Percentiles rank a stretch among this genome's conserved stretches.
Conservation (phyloP, 2,888 invertebrate species). For the Patella ulyssiponensis region DNA sequence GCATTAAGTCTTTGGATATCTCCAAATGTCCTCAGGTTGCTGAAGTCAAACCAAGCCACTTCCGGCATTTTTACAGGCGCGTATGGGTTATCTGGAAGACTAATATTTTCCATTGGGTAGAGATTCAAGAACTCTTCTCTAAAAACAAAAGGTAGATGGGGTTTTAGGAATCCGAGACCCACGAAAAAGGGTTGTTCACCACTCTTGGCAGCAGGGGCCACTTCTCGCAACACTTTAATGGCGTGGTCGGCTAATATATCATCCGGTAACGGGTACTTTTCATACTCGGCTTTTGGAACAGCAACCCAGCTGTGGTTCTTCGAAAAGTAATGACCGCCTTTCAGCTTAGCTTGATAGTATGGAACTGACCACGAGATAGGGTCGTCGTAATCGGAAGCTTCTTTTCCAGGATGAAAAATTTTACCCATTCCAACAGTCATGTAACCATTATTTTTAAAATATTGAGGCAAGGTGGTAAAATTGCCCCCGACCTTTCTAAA, state of each 20-base stretch:
- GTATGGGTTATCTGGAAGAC: slow-evolving; percentile 44
- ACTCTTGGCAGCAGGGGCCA: slow-evolving; percentile 47
- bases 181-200: slow-evolving; percentile 81
- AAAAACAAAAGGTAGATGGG: slow-evolving; percentile 80
- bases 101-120: slow-evolving; percentile 43
- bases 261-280: slow-evolving; percentile 82
- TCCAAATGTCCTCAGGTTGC: slow-evolving; percentile 40
- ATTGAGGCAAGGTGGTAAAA: slow-evolving; percentile 86
- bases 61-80: slow-evolving; percentile 48
- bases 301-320: slow-evolving; percentile 43
- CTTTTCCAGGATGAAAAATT: slow-evolving; percentile 82
- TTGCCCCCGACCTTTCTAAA: slow-evolving; percentile 84
- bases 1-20: slow-evolving; percentile 39
- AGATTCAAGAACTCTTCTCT: slow-evolving; percentile 82
- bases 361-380: slow-evolving; percentile 51
- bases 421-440: slow-evolving; percentile 84
- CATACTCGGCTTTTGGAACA: slow-evolving; percentile 34
- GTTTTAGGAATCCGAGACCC: slow-evolving; percentile 81
- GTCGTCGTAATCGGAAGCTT: slow-evolving; percentile 37
- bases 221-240: slow-evolving; percentile 76
- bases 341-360: slow-evolving; percentile 37
- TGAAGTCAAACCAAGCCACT: slow-evolving; percentile 47
- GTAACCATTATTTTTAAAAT: slow-evolving; percentile 85
- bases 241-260: slow-evolving; percentile 81
- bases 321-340: slow-evolving; percentile 19